Conservation (phyloP, 2,888 invertebrate genomes). For the Drosophila lacicola region DNA sequence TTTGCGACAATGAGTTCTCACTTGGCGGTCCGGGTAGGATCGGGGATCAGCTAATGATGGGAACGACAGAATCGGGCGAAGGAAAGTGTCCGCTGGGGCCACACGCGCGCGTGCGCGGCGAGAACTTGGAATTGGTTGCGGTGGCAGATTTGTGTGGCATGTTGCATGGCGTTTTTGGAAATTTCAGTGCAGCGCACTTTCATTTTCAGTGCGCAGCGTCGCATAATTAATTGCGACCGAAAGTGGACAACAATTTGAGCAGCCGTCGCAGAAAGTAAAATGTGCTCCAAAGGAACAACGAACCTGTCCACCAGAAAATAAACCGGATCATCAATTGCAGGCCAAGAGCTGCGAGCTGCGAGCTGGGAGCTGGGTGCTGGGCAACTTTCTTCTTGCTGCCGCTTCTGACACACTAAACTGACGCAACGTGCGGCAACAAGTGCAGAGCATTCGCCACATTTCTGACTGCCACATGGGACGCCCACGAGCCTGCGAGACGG, state of each 20-base stretch:
- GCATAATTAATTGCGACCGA: conserved; percentile 82
- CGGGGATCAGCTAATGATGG: conserved; percentile 39
- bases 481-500: conserved; percentile 58
- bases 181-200: conserved; percentile 62
- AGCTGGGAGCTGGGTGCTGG: conserved; percentile 17
- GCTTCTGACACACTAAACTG: conserved; percentile 81
- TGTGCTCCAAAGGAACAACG: conserved; percentile 62
- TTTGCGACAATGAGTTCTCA: conserved; percentile 56
- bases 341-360: neutral
- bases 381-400: conserved; percentile 76
- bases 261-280: conserved; percentile 77
- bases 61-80: conserved; percentile 8
- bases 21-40: conserved; percentile 11
- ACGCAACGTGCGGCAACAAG: conserved; percentile 80
- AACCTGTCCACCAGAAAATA: conserved; percentile 68
- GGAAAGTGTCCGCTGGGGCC: conserved; percentile 20
- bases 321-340: conserved; percentile 72
- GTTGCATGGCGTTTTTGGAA: conserved; percentile 12
- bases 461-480: conserved; percentile 49
- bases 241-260: conserved; percentile 78
- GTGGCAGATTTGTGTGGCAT: neutral
- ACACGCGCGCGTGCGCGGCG: conserved; percentile 3
- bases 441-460: conserved; percentile 52
- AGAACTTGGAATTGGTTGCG: conserved; percentile 6
- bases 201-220: conserved; percentile 71